Conservation (phyloP, 2,888 invertebrate genomes). For the Tachystola acroxantha region DNA sequence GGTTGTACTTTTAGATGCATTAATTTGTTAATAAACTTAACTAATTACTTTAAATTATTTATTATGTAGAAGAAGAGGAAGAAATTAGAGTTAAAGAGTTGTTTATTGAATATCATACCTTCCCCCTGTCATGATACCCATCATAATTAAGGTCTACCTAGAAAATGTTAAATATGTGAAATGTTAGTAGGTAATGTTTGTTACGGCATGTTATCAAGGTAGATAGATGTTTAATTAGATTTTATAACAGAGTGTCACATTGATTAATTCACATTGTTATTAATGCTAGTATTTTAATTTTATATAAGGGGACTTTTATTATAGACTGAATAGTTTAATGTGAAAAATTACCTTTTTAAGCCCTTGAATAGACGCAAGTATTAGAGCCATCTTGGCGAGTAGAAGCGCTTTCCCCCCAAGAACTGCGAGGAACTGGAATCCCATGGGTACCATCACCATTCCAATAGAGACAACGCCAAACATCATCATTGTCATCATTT, state of each 20-base stretch:
- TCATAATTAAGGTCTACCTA: constrained; percentile 66
- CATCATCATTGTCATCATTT: constrained; percentile 87
- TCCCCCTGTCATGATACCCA: constrained; percentile 64
- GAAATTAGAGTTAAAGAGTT: constrained; percentile 19
- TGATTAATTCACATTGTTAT: too few relatives aligned
- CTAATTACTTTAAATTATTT: constrained; percentile 1
- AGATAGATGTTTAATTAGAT: too few relatives aligned
- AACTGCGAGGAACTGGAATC: constrained; percentile 90
- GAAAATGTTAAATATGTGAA: constrained; percentile 42
- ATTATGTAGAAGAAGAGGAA: constrained; percentile 6
- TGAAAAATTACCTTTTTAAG: constrained; percentile 81
- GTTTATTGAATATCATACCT: constrained; percentile 51
- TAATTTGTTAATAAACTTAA: background rate
- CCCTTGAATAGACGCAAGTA: constrained; percentile 88
- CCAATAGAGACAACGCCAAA: constrained; percentile 87
- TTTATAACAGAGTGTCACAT: too few relatives aligned
- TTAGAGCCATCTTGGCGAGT: constrained; percentile 88
- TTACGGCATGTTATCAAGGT: background rate
- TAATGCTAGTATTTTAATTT: too few relatives aligned
- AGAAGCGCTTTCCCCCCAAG: constrained; percentile 89
- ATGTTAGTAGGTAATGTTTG: constrained; percentile 19
- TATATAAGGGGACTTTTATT: too few relatives aligned
- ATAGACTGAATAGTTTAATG: too few relatives aligned
- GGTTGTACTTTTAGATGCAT: too few relatives aligned
- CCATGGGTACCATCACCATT: constrained; percentile 87